Conservation (phyloP, 2,888 invertebrate species). For the Hydrotaea cyrtoneurina region DNA sequence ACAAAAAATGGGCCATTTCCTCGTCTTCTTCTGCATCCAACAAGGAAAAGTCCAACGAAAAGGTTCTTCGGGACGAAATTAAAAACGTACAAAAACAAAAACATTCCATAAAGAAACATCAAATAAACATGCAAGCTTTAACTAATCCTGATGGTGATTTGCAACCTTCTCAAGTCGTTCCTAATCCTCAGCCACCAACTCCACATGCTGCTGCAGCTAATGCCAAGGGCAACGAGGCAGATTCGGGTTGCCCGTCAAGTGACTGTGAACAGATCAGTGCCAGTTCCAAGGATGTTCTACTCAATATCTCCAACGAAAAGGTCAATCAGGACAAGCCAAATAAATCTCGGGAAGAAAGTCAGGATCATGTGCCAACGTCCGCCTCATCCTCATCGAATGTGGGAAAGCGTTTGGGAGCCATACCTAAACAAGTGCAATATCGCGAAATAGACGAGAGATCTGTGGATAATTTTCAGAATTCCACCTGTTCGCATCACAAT, state of each 20-base stretch:
- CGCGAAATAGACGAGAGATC: constrained; percentile 76
- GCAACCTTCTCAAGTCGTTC: constrained; percentile 34
- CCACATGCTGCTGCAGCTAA: constrained; percentile 54
- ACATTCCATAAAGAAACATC: constrained; percentile 56
- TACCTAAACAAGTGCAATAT: constrained; percentile 81
- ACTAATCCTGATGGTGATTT: constrained; percentile 59
- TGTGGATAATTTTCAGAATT: constrained; percentile 27
- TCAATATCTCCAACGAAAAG: constrained; percentile 78
- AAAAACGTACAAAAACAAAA: constrained; percentile 68
- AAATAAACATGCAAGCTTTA: constrained; percentile 41
- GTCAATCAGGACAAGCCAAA: neutral
- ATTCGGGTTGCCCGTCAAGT: constrained; percentile 81
- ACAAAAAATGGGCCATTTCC: constrained; percentile 58
- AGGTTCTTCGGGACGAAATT: constrained; percentile 72
- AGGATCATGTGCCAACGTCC: constrained; percentile 30
- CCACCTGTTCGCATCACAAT: constrained; percentile 43
- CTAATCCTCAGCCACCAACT: constrained; percentile 43
- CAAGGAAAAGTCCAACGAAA: constrained; percentile 70
- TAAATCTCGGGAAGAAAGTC: neutral
- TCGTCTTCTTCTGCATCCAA: constrained; percentile 1
- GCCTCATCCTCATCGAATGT: constrained; percentile 44
- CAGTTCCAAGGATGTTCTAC: constrained; percentile 86
- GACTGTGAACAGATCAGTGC: constrained; percentile 85
- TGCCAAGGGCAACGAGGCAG: constrained; percentile 79
- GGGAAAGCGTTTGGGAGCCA: constrained; percentile 79